Conservation (phyloP, 2,113 vertebrate genomes). For the Micronycteris hirsuta region DNA sequence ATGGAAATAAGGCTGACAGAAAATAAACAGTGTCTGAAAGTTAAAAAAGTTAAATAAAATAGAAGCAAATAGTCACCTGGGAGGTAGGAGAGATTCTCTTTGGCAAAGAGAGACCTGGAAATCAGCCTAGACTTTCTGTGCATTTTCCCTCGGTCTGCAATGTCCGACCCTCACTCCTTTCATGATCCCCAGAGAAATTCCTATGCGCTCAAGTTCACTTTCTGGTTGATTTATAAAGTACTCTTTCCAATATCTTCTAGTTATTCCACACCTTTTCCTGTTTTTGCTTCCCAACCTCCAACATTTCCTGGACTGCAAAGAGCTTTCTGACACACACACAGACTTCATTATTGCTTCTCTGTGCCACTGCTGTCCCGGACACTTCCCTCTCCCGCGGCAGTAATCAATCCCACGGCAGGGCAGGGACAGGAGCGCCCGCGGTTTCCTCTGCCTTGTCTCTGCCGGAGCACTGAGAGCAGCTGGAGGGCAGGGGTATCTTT, state of each 20-base stretch:
- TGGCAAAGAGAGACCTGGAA: not conserved
- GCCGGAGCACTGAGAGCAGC: not conserved
- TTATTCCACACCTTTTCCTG: not conserved
- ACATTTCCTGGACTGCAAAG: not conserved
- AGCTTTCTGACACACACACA: not conserved
- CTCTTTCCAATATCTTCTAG: not conserved
- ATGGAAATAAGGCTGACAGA: not conserved
- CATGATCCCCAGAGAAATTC: not conserved
- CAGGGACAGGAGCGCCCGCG: not conserved
- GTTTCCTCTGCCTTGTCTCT: not conserved
- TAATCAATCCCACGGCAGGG: not conserved
- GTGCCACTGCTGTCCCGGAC: rapidly evolving
- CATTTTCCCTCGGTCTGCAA: not conserved
- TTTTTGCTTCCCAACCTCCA: not conserved
- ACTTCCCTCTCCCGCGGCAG: not conserved
- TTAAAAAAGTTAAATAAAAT: not conserved
- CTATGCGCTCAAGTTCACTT: not conserved
- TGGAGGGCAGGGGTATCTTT: not conserved
- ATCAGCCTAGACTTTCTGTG: not conserved
- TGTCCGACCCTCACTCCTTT: not conserved
- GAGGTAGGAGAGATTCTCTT: not conserved
- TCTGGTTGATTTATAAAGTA: not conserved
- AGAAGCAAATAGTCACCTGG: not conserved
- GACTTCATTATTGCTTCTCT: not conserved
- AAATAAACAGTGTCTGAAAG: not conserved